Evolutionary conservation across 2,888 invertebrate species (phyloP).

Genomic region (Lampropteryx suffumata): DNA sequence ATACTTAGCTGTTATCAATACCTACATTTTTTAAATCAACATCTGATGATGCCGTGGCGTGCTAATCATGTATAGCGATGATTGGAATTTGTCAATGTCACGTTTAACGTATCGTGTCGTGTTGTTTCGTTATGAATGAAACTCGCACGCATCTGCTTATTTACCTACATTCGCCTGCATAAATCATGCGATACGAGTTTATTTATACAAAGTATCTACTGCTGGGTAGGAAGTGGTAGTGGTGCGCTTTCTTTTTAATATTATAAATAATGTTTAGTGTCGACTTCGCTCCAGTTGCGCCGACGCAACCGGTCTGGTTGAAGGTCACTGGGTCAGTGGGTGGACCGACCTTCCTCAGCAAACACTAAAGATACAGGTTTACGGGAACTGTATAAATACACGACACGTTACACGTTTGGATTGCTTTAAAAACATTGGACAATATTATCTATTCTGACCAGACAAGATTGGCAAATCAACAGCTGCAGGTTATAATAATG

Average conservation of each 20-base stretch:
- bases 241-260: slow-evolving; percentile 53
- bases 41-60: too few relatives aligned
- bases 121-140: too few relatives aligned
- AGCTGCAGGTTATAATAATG: too few relatives aligned
- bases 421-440: too few relatives aligned
- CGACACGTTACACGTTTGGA: too few relatives aligned
- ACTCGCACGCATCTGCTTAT: too few relatives aligned
- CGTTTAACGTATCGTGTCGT: slow-evolving; percentile 20
- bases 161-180: background rate
- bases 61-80: too few relatives aligned
- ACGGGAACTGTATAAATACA: slow-evolving; percentile 4
- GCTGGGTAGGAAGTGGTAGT: background rate
- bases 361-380: slow-evolving; percentile 26
- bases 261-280: slow-evolving; percentile 42
- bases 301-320: slow-evolving; percentile 63
- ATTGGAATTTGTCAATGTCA: slow-evolving; percentile 12
- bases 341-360: slow-evolving; percentile 34
- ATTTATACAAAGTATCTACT: slow-evolving; percentile 9
- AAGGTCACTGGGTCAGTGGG: slow-evolving; percentile 76
- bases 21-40: too few relatives aligned
- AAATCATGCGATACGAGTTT: slow-evolving; percentile 19
- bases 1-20: too few relatives aligned
- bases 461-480: too few relatives aligned
- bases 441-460: too few relatives aligned
- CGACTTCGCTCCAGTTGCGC: slow-evolving; percentile 52